phyloP scores from a whole-genome alignment of 2,113 vertebrate species.

The Himantopus leucocephalus region DNA sequence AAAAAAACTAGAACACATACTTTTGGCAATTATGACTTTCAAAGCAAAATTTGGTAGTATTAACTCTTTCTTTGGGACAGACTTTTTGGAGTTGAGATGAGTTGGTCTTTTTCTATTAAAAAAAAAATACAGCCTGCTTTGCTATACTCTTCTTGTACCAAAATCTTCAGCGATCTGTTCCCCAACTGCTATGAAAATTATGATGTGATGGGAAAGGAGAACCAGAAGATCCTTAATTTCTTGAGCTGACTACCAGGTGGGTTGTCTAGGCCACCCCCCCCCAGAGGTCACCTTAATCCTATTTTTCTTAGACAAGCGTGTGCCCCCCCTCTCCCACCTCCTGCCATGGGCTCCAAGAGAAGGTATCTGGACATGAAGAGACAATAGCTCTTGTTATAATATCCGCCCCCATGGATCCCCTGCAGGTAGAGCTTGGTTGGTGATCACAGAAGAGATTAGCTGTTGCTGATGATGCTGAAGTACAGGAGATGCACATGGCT shows the following conservation, averaged over 20 bases:
- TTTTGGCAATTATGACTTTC: not conserved
- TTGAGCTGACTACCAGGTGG: not conserved
- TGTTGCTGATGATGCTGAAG: slow-evolving; percentile 58
- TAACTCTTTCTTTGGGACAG: not conserved
- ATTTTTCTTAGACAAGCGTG: not conserved
- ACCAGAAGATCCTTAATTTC: not conserved
- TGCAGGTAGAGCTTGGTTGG: slow-evolving; percentile 12
- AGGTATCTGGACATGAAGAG: not conserved
- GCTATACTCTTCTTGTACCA: not conserved
- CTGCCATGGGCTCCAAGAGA: not conserved
- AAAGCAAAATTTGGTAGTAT: not conserved
- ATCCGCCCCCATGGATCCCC: not conserved
- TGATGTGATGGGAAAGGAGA: not conserved
- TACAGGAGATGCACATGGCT: slow-evolving; percentile 6
- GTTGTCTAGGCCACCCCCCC: not conserved
- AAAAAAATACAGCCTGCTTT: not conserved
- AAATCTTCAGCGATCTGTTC: not conserved
- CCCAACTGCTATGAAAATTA: not conserved
- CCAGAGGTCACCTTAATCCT: not conserved
- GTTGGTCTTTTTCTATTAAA: not conserved
- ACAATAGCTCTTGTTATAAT: not conserved
- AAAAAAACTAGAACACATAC: not conserved
- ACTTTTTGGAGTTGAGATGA: not conserved
- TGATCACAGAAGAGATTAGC: slow-evolving; percentile 54
- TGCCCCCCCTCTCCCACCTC: not conserved